These are phyloP conservation scores for Enteromius afrohamiltoni DNA, from an alignment of 2,797 vertebrate species.

Conservation along the genomic window DNA sequence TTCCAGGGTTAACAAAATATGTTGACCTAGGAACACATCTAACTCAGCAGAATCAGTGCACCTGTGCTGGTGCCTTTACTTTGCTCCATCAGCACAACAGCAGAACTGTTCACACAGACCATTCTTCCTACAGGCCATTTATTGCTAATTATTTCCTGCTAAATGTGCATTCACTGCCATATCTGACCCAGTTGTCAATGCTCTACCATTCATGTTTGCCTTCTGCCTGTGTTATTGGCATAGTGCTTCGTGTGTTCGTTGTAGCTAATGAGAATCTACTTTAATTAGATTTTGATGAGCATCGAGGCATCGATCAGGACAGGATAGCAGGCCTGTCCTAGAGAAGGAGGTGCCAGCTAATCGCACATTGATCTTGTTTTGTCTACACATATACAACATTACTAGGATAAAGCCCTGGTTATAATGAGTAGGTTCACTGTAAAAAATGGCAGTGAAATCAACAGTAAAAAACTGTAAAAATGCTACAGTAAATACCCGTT, in stretches of 20 bases:
- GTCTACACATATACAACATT: neutral
- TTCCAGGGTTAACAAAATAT: too few species aligned
- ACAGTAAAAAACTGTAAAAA: too few species aligned
- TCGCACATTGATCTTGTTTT: constrained; percentile 51
- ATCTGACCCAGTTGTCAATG: constrained; percentile 40
- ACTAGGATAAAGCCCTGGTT: constrained; percentile 8
- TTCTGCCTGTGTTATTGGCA: constrained; percentile 51
- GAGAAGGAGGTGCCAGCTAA: constrained; percentile 52
- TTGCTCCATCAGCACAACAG: constrained; percentile 32
- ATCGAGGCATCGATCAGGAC: constrained; percentile 62
- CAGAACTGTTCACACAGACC: neutral
- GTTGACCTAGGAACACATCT: too few species aligned
- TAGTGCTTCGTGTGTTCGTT: constrained; percentile 64
- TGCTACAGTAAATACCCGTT: too few species aligned
- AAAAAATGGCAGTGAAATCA: too few species aligned
- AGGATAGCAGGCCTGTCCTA: constrained; percentile 37
- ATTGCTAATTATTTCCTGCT: constrained; percentile 56
- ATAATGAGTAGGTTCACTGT: neutral
- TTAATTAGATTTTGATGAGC: constrained; percentile 70
- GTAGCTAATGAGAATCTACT: constrained; percentile 65
- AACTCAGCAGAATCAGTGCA: neutral
- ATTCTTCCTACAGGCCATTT: constrained; percentile 44
- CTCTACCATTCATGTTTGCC: neutral
- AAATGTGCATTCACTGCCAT: constrained; percentile 48
- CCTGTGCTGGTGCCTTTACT: constrained; percentile 26